Percentiles rank a stretch among this genome's conserved stretches.
phyloP scores from a whole-genome alignment of 92 coral and sea anemone genomes.

The Scolanthus callimorphus region DNA sequence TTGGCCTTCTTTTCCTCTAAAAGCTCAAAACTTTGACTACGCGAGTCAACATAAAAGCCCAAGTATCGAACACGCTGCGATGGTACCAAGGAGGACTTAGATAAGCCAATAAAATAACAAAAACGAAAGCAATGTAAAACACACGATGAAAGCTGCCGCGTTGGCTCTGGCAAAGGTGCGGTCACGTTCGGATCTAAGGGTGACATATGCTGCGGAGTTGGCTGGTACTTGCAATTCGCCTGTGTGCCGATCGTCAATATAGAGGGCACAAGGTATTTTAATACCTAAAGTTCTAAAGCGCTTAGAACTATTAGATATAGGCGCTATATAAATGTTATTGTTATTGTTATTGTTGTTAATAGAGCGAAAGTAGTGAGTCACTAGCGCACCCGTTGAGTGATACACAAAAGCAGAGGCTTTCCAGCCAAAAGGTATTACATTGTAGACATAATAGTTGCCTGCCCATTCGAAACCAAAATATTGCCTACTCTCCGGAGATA shows the following conservation, averaged over 20 bases:
- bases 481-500: background rate
- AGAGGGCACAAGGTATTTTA: too few species aligned
- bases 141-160: too few species aligned
- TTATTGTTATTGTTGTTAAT: too few species aligned
- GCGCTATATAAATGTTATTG: too few species aligned
- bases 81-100: background rate
- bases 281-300: too few species aligned
- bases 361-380: background rate
- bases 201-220: background rate
- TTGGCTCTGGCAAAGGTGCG: too few species aligned
- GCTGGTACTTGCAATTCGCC: background rate
- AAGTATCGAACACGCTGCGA: background rate
- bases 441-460: background rate
- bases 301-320: too few species aligned
- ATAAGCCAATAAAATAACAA: slow-evolving; percentile 1
- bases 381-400: background rate
- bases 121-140: background rate
- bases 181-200: slow-evolving; percentile 1
- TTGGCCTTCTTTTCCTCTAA: background rate
- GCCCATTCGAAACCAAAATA: background rate
- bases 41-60: slow-evolving; percentile 1
- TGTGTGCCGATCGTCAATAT: background rate
- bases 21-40: background rate
- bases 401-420: background rate
- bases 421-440: background rate